Percentiles rank a stretch among this genome's conserved stretches.
Evolutionary conservation across 2,113 vertebrate genomes (phyloP).

Genomic region (Embiotoca jacksoni): DNA sequence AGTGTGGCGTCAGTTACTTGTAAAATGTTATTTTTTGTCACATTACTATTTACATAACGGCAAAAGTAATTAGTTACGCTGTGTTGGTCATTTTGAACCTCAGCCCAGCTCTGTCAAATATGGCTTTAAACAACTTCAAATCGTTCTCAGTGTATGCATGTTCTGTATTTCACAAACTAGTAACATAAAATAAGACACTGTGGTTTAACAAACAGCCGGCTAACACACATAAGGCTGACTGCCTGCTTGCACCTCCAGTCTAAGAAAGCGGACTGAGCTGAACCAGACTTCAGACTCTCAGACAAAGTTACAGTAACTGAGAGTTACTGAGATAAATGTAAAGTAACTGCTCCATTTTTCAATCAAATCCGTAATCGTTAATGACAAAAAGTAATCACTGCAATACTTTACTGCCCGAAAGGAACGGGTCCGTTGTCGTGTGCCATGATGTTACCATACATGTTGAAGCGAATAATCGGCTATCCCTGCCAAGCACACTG

Average conservation of each 20-base stretch:
- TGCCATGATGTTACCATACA: not conserved
- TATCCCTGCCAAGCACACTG: not conserved
- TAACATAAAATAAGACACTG: no score
- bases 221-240: no score
- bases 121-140: not conserved
- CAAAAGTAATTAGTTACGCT: not conserved
- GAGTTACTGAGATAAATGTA: no score
- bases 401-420: not conserved
- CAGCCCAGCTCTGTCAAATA: not conserved
- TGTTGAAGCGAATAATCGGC: not conserved
- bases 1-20: no score
- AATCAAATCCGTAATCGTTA: not conserved
- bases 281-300: no score
- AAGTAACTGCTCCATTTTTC: not conserved
- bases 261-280: no score
- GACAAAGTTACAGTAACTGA: no score
- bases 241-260: no score
- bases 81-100: not conserved
- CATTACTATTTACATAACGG: no score
- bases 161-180: no score
- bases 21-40: no score
- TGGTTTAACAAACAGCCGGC: no score
- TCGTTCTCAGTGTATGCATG: not conserved
- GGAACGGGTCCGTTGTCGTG: not conserved
- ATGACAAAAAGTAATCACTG: not conserved